A percentile compares a stretch with the other conserved stretches of the same genome.
Conservation (phyloP, 2,888 invertebrate species). For the Strigamia maritima region DNA sequence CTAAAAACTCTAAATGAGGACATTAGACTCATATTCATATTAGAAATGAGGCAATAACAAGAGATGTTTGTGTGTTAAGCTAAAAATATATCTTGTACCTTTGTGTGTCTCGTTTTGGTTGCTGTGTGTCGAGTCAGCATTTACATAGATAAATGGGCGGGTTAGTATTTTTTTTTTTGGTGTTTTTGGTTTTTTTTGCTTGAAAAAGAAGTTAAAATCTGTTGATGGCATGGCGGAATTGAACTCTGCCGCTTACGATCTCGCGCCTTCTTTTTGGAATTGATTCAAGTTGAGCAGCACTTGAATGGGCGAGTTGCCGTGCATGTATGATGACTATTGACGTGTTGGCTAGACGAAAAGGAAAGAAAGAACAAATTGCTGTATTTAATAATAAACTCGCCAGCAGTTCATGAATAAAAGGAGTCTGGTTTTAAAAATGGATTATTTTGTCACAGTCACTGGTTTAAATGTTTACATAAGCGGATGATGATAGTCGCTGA, state of each 20-base stretch:
- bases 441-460: not conserved
- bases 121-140: not conserved
- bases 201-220: constrained; percentile 14
- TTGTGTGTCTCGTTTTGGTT: constrained; percentile 1
- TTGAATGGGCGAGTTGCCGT: constrained; percentile 34
- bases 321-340: constrained; percentile 34
- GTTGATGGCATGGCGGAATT: constrained; percentile 32
- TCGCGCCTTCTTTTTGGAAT: constrained; percentile 25
- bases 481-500: not conserved
- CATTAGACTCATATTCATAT: constrained; percentile 14
- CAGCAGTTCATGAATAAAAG: constrained; percentile 9
- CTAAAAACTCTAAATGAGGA: not conserved
- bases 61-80: constrained; percentile 25
- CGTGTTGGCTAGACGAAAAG: constrained; percentile 21
- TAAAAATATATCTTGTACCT: constrained; percentile 20
- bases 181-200: constrained; percentile 1
- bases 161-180: constrained; percentile 18
- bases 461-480: constrained; percentile 27
- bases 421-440: constrained; percentile 6
- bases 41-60: constrained; percentile 2
- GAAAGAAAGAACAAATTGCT: constrained; percentile 29
- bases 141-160: constrained; percentile 27
- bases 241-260: constrained; percentile 31
- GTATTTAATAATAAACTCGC: constrained; percentile 32
- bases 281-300: constrained; percentile 34